Percentiles rank a stretch among this genome's conserved stretches.
Conservation (phyloP, 1,140 invertebrate species). For the Drosophila azteca region DNA sequence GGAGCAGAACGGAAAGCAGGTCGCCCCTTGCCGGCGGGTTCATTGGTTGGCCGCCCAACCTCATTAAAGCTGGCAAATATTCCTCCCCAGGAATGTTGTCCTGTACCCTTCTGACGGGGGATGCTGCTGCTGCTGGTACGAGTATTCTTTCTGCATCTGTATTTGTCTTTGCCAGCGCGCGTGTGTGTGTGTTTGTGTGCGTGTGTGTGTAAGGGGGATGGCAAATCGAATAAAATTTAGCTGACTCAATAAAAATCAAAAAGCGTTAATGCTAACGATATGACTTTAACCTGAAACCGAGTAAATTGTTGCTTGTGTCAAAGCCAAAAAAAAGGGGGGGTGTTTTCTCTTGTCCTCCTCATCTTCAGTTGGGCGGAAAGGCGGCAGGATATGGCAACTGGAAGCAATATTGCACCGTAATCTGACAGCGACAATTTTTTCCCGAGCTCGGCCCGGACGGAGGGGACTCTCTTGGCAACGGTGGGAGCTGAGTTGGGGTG, state of each 20-base stretch:
- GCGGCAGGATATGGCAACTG: conserved; percentile 76
- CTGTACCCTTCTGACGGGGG: conserved; percentile 35
- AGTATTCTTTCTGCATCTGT: conserved; percentile 30
- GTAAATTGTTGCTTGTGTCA: conserved; percentile 81
- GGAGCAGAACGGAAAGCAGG: conserved; percentile 35
- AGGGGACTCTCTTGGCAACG: conserved; percentile 57
- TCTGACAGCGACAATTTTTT: conserved; percentile 79
- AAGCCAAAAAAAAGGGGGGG: conserved; percentile 57
- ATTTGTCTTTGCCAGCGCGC: conserved; percentile 31
- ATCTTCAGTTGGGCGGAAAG: conserved; percentile 60
- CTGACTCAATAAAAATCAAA: conserved; percentile 84
- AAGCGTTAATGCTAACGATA: conserved; percentile 84
- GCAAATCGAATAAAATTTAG: conserved; percentile 83
- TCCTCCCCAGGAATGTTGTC: conserved; percentile 76
- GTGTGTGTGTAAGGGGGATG: conserved; percentile 47
- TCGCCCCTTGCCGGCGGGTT: conserved; percentile 49
- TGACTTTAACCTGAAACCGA: conserved; percentile 83
- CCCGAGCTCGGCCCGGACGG: conserved; percentile 20
- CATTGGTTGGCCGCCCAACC: conserved; percentile 76
- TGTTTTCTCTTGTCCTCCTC: conserved; percentile 9
- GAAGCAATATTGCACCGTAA: conserved; percentile 80
- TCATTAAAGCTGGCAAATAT: conserved; percentile 79
- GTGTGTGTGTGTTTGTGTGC: conserved; percentile 29
- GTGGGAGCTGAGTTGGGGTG: too few species aligned
- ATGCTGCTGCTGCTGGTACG: conserved; percentile 27